Base-by-base conservation (phyloP, 2,888 invertebrate species). In the Teleogryllus oceanicus region DNA sequence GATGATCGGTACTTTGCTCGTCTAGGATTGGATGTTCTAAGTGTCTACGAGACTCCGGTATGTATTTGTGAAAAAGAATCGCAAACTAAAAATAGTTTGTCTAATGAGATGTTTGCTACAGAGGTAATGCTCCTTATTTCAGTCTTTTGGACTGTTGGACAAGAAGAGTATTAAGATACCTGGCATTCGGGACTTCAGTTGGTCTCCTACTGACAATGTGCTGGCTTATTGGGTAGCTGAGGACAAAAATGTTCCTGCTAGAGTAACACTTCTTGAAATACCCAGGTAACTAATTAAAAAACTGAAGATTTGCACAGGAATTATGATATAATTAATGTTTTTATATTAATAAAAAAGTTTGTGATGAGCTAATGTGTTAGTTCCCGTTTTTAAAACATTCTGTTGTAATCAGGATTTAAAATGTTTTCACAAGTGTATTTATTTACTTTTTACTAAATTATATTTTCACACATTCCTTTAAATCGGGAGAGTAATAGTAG, bases 171-270 rank as follows among this genome's bases (percentile, higher is more conserved):
- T 99, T 81, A 98, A 97, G 87, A 94, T 96, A 76, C 90, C 92
- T 11, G 96, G 96, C 75, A 95, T 97, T 84, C 91, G 96, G 83
- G 97, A 98, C 85, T 99, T 99, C 88, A 94, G 94, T 84, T 99
- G 99, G 99, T 99, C 98, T 0, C 99, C 99, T 0, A 95, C 97
- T 0, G 97, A 98, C 86, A 98, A 98, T 86, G 91, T 95, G 62
- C 91, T 99, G 77, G 98, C 98, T 0, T 99, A 98, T 87, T 99
- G 99, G 98, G 97, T 98, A 5, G 97, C 98, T 0, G 99, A 99
- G 88, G 94, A 96, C 85, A 97, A 98, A 85, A 96, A 97, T 86
- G 97, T 97, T 1, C 98, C 99, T 13, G 98, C 98, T 1, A 91
- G 97, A 84, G 98, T 99, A 1, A 96, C 96, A 0, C 90, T 99